A percentile compares a stretch with the other conserved stretches of the same genome.
phyloP scores from a whole-genome alignment of 2,113 vertebrate genomes.

The Ailuropoda melanoleuca region DNA sequence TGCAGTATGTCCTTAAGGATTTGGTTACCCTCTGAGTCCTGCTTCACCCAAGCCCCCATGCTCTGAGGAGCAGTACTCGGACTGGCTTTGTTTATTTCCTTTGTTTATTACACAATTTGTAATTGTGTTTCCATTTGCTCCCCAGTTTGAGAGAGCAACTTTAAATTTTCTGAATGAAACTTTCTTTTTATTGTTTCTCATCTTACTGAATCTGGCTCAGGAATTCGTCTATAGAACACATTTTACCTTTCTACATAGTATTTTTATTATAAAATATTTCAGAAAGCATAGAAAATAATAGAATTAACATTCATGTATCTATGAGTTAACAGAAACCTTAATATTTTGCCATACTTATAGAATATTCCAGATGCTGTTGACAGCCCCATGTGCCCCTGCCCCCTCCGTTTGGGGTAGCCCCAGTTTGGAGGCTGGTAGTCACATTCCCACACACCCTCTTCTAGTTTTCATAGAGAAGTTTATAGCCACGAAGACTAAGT shows the following conservation, averaged over 20 bases:
- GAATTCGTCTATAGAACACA: neutral
- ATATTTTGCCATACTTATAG: accelerated
- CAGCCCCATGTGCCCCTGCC: accelerated
- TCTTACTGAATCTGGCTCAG: neutral
- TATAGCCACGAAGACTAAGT: neutral
- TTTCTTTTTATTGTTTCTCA: neutral
- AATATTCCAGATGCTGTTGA: neutral
- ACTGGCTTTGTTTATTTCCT: neutral
- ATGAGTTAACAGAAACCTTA: neutral
- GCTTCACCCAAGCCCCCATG: neutral
- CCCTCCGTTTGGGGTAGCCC: neutral
- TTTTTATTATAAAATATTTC: neutral
- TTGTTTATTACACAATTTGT: too few relatives aligned
- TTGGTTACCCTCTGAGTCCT: neutral
- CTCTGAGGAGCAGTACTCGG: neutral
- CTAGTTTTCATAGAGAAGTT: neutral
- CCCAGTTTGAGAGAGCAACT: neutral
- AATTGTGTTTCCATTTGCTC: neutral
- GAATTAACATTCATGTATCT: neutral
- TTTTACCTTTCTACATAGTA: neutral
- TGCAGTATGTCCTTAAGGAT: neutral
- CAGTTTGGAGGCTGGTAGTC: neutral
- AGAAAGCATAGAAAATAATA: neutral
- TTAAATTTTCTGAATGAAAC: neutral
- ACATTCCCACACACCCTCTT: neutral